Base-by-base conservation (phyloP, 2,113 vertebrate species). In the Barbus barbus region DNA sequence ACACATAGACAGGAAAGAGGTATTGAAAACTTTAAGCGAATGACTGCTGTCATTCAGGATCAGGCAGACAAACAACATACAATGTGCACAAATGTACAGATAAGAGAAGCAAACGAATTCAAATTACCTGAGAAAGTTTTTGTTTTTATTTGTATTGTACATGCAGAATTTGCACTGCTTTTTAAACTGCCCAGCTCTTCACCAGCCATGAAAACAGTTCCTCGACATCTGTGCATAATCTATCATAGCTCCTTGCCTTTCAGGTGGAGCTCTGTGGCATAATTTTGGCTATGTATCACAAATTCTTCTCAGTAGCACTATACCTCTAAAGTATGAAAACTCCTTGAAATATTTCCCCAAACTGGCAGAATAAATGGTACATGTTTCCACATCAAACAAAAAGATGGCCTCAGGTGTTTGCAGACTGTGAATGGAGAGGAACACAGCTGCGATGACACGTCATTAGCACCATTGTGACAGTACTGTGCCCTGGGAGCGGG, bases 371-470 rank as follows among this genome's bases (percentile, higher is more conserved):
- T 91, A 92, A 89, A 90, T 90, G 88, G 78, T 90, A 2, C 60
- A 73, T 85, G 84, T 88, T 91, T 90, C 83, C 88, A 93, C 90
- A 91, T 93, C 93, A 93, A 94, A 93, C 86, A 89, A 31, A 20
- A 80, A 26, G 58, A 78, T 60, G 84, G 84, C 83, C 81, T 85
- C 73, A 56, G 5, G 82, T 87, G 89, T 91, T 91, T 94, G 91
- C 90, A 88, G 91, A 92, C 90, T 91, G 90, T 82, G 84, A 78
- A 84, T 81, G 71, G 77, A 87, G 81, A 83, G 85, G 74, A 81
- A 69, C 78, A 83, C 84, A 89, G 84, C 84, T 46, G 85, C 44
- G 33, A 33, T 71, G 82, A 61, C 82, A 85, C 84, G 89, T 93
- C 92, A 93, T 91, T 91, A 91, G 88, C 93, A 90, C 91, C 75